Conservation (phyloP, 2,797 vertebrate species). For the Oreortyx pictus region DNA sequence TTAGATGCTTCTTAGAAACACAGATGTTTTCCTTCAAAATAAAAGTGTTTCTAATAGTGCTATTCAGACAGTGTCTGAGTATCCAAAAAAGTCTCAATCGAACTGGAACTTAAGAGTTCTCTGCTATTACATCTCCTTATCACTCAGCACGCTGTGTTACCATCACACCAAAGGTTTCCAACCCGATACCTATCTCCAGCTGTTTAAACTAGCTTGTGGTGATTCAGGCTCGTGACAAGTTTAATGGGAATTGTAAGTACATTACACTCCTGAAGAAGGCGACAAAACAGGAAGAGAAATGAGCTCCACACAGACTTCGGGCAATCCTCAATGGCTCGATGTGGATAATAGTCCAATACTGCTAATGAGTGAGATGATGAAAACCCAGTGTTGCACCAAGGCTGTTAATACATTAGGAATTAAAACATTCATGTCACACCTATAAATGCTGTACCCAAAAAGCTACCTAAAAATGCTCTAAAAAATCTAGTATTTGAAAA, state of each 20-base stretch:
- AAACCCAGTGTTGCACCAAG: slow-evolving; percentile 6
- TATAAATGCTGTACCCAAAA: slow-evolving; percentile 1
- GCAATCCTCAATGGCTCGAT: slow-evolving; percentile 26
- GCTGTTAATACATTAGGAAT: slow-evolving; percentile 1
- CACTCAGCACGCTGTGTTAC: neutral
- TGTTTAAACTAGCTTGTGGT: neutral
- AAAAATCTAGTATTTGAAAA: neutral
- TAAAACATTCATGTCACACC: neutral
- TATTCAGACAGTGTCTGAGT: neutral
- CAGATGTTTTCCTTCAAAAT: neutral
- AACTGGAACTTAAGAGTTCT: neutral
- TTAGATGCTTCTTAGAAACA: slow-evolving; percentile 16
- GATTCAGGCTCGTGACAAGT: slow-evolving; percentile 15
- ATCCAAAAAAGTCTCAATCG: neutral
- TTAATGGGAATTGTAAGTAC: slow-evolving; percentile 9
- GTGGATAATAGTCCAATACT: slow-evolving; percentile 31
- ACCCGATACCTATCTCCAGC: neutral
- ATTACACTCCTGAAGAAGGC: neutral
- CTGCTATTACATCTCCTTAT: neutral
- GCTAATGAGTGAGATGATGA: slow-evolving; percentile 37
- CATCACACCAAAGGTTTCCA: slow-evolving; percentile 14
- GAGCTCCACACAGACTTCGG: slow-evolving; percentile 8
- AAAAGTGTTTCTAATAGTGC: neutral
- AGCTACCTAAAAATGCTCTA: neutral
- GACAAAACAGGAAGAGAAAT: slow-evolving; percentile 26